phyloP scores from a whole-genome alignment of 2,113 vertebrate species.

The Hoplias malabaricus region DNA sequence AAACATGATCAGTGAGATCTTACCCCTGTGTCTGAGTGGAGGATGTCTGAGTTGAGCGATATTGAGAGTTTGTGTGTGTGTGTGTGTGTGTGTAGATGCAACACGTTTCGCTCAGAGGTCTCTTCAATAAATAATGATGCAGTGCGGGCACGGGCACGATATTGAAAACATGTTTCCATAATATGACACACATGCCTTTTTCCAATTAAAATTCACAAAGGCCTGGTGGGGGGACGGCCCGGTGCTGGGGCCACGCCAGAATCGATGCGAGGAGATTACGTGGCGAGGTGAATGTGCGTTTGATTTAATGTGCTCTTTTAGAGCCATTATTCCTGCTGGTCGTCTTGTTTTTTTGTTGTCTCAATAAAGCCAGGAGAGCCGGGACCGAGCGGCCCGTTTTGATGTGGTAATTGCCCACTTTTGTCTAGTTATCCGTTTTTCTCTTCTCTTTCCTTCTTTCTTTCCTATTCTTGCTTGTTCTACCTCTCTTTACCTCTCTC shows the following conservation, averaged over 20 bases:
- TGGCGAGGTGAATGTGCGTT: constrained; percentile 54
- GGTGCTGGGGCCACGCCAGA: constrained; percentile 36
- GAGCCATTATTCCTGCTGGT: constrained; percentile 59
- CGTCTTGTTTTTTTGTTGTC: constrained; percentile 65
- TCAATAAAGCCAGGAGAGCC: constrained; percentile 66
- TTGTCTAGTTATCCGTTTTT: constrained; percentile 50
- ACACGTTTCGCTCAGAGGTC: constrained; percentile 39
- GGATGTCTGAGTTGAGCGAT: constrained; percentile 45
- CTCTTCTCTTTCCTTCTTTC: constrained; percentile 7
- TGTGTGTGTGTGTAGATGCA: constrained; percentile 35
- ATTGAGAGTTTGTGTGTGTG: constrained; percentile 45
- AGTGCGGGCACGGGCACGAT: constrained; percentile 46
- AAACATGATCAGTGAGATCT: constrained; percentile 22
- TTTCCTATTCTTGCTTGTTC: background rate
- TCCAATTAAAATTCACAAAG: constrained; percentile 64
- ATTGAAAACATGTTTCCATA: constrained; percentile 60
- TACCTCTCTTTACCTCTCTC: background rate
- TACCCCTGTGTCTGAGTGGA: constrained; percentile 9
- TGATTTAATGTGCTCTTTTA: constrained; percentile 64
- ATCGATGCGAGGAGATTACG: constrained; percentile 45
- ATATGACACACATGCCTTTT: constrained; percentile 64
- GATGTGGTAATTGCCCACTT: constrained; percentile 70
- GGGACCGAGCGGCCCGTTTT: constrained; percentile 61
- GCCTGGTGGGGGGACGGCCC: constrained; percentile 46
- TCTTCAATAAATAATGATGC: constrained; percentile 59